Base-by-base conservation (phyloP, 2,113 vertebrate species). In the Scalopus aquaticus region DNA sequence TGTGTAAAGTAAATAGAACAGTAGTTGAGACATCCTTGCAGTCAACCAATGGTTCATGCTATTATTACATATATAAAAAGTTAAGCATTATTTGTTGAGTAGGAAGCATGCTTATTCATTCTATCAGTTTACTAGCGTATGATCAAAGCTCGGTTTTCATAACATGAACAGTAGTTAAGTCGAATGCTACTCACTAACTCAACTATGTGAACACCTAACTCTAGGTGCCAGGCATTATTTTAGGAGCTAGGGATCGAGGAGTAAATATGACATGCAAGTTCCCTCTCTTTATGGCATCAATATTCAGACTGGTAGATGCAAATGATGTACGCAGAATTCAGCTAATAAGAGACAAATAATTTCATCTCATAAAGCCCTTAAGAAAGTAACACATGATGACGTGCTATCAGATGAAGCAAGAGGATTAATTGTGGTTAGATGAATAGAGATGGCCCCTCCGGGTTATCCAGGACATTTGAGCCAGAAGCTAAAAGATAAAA, bases 381-480 rank as follows among this genome's bases (percentile, higher is more conserved):
- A 65, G 77, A 96, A 96, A 87, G 87, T 39, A 81, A 94, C 64
- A 58, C 22, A 86, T 16, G 42, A 39, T 62, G 19, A 28, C 12
- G 10, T 82, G 56, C 2, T 86, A 73, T 24, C 24, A 92, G 86
- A 54, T 62, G 28, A 84, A 91, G 54, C 46, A 67, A 80, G 60
- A 69, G 9, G 51, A 42, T 17, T 88, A 79, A 77, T 0, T 60
- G 19, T 58, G 46, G 15, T 13, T 79, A 9, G 26, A 15, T 70
- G 28, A 87, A 70, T 39, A 91, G 77, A 79, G 39, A n/a, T 70
- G 77, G 64, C 26, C 46, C n/a, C 37, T 76, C 42, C 69, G 17
- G 87, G 28, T 44, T 80, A 26, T 58, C 37, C 5, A 9, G 15
- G 16, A 82, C 28, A 70, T 28, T 10, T 85, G 78, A 87, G 16